phyloP scores from a whole-genome alignment of 1,140 invertebrate genomes.

The Hylaeus volcanicus region DNA sequence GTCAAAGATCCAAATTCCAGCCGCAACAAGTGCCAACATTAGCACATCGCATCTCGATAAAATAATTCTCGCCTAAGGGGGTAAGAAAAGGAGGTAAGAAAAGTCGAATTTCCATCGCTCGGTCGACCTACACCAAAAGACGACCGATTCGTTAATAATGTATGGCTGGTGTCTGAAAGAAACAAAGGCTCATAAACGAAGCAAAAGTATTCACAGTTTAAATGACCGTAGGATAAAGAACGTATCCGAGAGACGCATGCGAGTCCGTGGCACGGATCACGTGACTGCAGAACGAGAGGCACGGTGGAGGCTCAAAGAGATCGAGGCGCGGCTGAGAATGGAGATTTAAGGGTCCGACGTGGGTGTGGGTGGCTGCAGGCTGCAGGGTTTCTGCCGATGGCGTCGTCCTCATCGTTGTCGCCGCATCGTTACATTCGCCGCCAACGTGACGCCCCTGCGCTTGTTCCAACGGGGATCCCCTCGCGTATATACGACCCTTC shows the following conservation, averaged over 20 bases:
- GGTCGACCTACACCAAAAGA: not conserved
- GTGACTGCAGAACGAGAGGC: slow-evolving; percentile 20
- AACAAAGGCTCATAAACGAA: slow-evolving; percentile 31
- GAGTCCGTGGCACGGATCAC: slow-evolving; percentile 29
- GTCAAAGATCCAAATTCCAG: too few relatives aligned
- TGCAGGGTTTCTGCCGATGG: slow-evolving; percentile 59
- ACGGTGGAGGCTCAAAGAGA: slow-evolving; percentile 64
- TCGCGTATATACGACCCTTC: slow-evolving; percentile 54
- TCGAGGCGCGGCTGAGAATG: slow-evolving; percentile 72
- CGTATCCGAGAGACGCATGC: slow-evolving; percentile 17
- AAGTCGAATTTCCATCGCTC: too few relatives aligned
- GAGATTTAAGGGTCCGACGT: slow-evolving; percentile 74
- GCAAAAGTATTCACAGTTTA: slow-evolving; percentile 56
- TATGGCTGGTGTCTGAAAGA: not conserved
- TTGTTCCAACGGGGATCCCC: slow-evolving; percentile 63
- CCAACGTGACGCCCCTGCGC: slow-evolving; percentile 73
- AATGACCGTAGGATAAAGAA: slow-evolving; percentile 48
- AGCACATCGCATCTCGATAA: too few relatives aligned
- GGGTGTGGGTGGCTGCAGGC: slow-evolving; percentile 67
- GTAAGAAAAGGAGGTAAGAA: too few relatives aligned
- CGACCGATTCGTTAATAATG: not conserved
- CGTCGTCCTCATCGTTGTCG: slow-evolving; percentile 52
- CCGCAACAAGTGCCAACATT: too few relatives aligned
- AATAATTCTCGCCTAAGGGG: too few relatives aligned
- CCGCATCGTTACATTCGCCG: slow-evolving; percentile 64